Evolutionary conservation across 2,113 vertebrate genomes (phyloP), one percentile per base, ranked within the genome.

Genomic region (Melanerpes formicivorus): DNA sequence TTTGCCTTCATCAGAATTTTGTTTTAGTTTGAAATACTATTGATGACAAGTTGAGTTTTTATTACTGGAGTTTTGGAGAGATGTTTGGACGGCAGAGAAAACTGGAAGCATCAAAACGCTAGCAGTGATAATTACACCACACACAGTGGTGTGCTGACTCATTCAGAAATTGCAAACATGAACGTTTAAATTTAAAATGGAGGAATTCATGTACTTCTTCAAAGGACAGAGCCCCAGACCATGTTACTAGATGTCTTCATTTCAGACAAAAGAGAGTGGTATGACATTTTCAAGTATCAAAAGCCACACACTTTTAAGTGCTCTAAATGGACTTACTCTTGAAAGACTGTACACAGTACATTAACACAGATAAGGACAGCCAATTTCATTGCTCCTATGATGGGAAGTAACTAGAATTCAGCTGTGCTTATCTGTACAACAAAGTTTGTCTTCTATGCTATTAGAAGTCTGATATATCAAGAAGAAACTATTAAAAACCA

Each of bases 401-500:
- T 0, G 1, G 63, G 50, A 54, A 92, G 14, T 23, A 76, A 79
- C 66, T 65, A 27, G 40, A 89, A 87, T 66, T 89, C 71, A 87
- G 55, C 59, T 82, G 26, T 58, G n/a, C 55, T 79, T 70, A 58
- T 58, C 55, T 65, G 11, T 48, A 62, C 37, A 80, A 18, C 13
- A 69, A 27, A 65, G 22, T 62, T 76, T 73, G 15, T 87, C 56
- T 72, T 76, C 44, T 1, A 34, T 26, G 10, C 44, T 44, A 73
- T 59, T 93, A 90, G 5, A 90, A 69, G 19, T 44, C 63, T 56
- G 44, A 76, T 64, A 64, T 12, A 73, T 72, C 22, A 62, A 82
- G 78, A 40, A 34, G 42, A 88, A 92, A 60, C 50, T 72, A 64
- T 34, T 76, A 86, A 82, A 84, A 95, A 87, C 48, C 81, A 66